phyloP scores from a whole-genome alignment of 2,888 invertebrate genomes.

The Trachelus iudaicus region DNA sequence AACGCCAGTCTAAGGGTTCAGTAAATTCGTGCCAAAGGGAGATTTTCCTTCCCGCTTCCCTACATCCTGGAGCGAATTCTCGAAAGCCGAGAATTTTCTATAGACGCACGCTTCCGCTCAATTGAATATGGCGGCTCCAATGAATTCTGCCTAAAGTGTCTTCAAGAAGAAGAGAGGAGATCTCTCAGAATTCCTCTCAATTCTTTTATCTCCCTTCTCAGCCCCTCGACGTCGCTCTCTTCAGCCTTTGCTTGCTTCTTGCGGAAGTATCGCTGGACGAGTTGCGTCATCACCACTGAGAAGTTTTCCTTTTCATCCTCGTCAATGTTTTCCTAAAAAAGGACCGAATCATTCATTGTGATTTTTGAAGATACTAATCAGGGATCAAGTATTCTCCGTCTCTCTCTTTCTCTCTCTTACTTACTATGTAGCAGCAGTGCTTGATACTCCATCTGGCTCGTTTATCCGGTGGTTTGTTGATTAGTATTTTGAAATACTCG shows the following conservation, averaged over 20 bases:
- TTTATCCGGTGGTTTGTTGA: constrained; percentile 57
- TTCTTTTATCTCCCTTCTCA: constrained; percentile 67
- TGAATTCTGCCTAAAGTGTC: background rate
- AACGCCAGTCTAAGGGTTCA: too few species aligned
- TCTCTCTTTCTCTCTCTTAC: constrained; percentile 18
- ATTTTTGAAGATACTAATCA: background rate
- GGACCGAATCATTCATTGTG: background rate
- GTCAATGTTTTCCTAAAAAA: constrained; percentile 61
- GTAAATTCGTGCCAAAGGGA: too few species aligned
- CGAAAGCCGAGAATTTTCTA: too few species aligned
- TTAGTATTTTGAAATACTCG: constrained; percentile 67
- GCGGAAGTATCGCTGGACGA: constrained; percentile 73
- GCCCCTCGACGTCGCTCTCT: constrained; percentile 64
- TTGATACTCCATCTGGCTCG: constrained; percentile 66
- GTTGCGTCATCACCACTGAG: constrained; percentile 70
- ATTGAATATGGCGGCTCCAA: too few species aligned
- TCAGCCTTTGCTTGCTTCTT: constrained; percentile 62
- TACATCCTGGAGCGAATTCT: too few species aligned
- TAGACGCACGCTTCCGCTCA: too few species aligned
- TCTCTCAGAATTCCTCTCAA: constrained; percentile 44
- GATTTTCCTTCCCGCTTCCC: too few species aligned
- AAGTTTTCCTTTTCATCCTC: constrained; percentile 65
- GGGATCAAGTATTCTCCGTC: too few species aligned
- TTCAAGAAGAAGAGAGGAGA: constrained; percentile 41
- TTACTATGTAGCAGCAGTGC: constrained; percentile 65